These are phyloP conservation scores for Lasioglossum albipes DNA, from an alignment of 1,140 invertebrate genomes.

Conservation along the genomic window DNA sequence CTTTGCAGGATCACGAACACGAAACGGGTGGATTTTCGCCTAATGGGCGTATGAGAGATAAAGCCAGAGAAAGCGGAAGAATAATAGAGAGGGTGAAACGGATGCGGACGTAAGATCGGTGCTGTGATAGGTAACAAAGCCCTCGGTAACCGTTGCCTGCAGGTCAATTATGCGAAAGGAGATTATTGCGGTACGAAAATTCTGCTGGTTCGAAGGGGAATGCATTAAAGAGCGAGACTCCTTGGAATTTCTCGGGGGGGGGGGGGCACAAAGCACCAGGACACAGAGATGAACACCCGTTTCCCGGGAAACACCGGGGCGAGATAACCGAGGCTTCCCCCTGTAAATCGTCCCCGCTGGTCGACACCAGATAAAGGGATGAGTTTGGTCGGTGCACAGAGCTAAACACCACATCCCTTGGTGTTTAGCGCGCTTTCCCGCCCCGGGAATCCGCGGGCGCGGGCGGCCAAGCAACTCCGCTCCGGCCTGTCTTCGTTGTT, in stretches of 20 bases:
- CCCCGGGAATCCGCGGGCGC: neutral
- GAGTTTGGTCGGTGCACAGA: constrained; percentile 41
- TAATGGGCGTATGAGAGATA: too few species aligned
- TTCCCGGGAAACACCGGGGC: constrained; percentile 2
- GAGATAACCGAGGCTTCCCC: constrained; percentile 26
- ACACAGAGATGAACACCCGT: constrained; percentile 9
- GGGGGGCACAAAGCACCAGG: too few species aligned
- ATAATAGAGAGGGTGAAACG: too few species aligned
- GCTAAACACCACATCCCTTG: constrained; percentile 40
- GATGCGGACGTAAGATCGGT: too few species aligned
- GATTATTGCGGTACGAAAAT: too few species aligned
- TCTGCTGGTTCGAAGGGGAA: too few species aligned
- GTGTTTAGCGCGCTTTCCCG: constrained; percentile 50
- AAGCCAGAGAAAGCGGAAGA: too few species aligned
- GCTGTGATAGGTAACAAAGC: too few species aligned
- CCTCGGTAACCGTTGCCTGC: too few species aligned
- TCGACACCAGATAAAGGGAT: constrained; percentile 29
- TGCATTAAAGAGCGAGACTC: neutral
- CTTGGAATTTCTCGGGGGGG: neutral
- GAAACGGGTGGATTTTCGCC: too few species aligned
- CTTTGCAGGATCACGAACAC: too few species aligned
- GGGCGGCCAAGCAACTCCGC: constrained; percentile 9
- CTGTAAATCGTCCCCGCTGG: constrained; percentile 23
- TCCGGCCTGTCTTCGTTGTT: constrained; percentile 25
- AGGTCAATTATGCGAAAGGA: too few species aligned